These are phyloP conservation scores for Yponomeuta cagnagella DNA, from an alignment of 2,888 invertebrate genomes.

Conservation along the genomic window DNA sequence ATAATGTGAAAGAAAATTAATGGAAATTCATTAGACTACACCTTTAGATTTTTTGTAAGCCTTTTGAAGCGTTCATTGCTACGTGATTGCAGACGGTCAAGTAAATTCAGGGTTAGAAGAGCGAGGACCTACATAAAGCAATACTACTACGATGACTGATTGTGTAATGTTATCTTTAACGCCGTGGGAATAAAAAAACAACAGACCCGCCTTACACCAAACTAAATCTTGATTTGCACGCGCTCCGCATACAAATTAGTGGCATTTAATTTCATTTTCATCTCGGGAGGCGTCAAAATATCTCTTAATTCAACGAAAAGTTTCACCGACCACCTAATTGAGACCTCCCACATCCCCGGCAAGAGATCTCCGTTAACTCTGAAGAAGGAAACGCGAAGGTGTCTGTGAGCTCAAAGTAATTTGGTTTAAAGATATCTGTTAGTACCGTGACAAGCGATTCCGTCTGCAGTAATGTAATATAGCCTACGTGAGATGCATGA, in stretches of 20 bases:
- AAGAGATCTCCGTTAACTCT: background rate
- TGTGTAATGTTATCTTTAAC: background rate
- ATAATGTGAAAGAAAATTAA: no score
- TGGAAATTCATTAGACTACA: no score
- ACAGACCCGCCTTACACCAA: constrained; percentile 23
- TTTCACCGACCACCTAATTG: constrained; percentile 27
- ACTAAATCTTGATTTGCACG: constrained; percentile 41
- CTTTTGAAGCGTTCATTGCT: no score
- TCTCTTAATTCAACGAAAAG: constrained; percentile 30
- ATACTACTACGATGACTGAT: no score
- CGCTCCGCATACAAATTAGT: constrained; percentile 56
- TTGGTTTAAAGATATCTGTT: constrained; percentile 45
- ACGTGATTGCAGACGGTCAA: no score
- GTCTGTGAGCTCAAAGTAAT: constrained; percentile 29
- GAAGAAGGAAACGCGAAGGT: constrained; percentile 6
- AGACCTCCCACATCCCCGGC: constrained; percentile 24
- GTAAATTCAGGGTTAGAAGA: no score
- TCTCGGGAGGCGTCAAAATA: constrained; percentile 62
- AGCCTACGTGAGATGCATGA: constrained; percentile 59
- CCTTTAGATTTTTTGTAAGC: no score
- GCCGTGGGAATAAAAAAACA: background rate
- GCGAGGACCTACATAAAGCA: no score
- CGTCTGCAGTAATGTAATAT: constrained; percentile 61
- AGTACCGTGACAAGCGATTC: constrained; percentile 59
- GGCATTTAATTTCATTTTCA: constrained; percentile 61